Evolutionary conservation across 2,113 vertebrate species (phyloP), one percentile per base, ranked within the genome.

Genomic region (Perognathus longimembris): DNA sequence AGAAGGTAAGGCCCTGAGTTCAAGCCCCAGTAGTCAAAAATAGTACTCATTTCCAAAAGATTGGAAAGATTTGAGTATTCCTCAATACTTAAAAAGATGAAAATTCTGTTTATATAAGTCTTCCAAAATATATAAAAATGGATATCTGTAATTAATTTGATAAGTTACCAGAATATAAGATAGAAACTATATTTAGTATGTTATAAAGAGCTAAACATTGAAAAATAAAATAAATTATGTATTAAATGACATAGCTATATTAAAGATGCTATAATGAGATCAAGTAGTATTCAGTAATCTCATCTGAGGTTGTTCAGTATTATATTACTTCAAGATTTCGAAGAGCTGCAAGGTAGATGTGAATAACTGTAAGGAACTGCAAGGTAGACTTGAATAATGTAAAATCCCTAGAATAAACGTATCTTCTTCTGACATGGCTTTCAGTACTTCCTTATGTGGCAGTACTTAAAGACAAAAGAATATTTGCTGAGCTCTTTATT

Each of bases 111-210:
- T 87, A 82, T 54, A 1, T 70, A 67, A 42, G 24, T 64, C 22
- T 92, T 78, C 24, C 74, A 77, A 90, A 82, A 78, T 85, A 70
- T 36, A 59, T 57, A 91, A 38, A 81, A 34, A 40, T 84, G 21
- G 17, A 45, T 84, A 38, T 73, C 34, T 91, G 24, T 3, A 32
- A 30, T n/a, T 76, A 61, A 76, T 70, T 87, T 88, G 75, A 92
- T 93, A 18, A 90, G 82, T 10, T 74, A 86, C 77, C 2, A 81
- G 28, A 59, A 7, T 26, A 90, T 32, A 64, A 75, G 26, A 80
- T 45, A 71, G 40, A 80, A 80, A 80, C 32, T 2, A 26, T 74
- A 63, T 4, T 45, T 36, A 79, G 64, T n/a, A 84, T 81, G 69
- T 88, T 90, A 61, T 66, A 21, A 82, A 80, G 36, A 81, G 9